A percentile compares a stretch with the other conserved stretches of the same genome.
These are phyloP conservation scores for Anagrus nilaparvatae DNA, from an alignment of 1,140 invertebrate genomes.

Conservation along the genomic window DNA sequence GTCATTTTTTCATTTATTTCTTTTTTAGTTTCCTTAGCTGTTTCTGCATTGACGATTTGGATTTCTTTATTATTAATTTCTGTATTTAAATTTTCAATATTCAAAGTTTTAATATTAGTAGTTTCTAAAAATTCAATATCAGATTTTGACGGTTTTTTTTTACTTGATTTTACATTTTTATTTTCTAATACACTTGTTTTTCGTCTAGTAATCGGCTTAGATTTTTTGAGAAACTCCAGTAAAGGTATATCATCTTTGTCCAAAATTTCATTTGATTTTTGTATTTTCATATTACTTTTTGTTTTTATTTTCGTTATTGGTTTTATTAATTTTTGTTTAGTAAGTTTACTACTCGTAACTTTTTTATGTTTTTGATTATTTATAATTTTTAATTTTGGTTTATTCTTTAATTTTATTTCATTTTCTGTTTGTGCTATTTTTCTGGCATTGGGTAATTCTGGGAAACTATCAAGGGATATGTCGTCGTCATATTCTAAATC, in stretches of 20 bases:
- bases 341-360: no score
- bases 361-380: no score
- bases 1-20: slow-evolving; percentile 2
- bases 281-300: slow-evolving; percentile 8
- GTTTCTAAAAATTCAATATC: no score
- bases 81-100: no score
- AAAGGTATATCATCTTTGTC: slow-evolving; percentile 14
- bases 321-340: no score
- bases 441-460: slow-evolving; percentile 53
- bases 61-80: no score
- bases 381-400: no score
- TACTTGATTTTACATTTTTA: slow-evolving; percentile 27
- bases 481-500: slow-evolving; percentile 52
- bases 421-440: slow-evolving; percentile 51
- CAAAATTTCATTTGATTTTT: slow-evolving; percentile 12
- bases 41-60: neutral
- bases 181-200: slow-evolving; percentile 20
- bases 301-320: no score
- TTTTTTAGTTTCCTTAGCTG: neutral
- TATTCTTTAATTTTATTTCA: slow-evolving; percentile 50
- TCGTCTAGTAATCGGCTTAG: slow-evolving; percentile 23
- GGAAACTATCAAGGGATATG: slow-evolving; percentile 54
- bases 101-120: no score
- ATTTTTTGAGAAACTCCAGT: slow-evolving; percentile 13
- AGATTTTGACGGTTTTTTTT: no score